phyloP scores from a whole-genome alignment of 2,888 invertebrate species.

The Eumerus sabulonum region DNA sequence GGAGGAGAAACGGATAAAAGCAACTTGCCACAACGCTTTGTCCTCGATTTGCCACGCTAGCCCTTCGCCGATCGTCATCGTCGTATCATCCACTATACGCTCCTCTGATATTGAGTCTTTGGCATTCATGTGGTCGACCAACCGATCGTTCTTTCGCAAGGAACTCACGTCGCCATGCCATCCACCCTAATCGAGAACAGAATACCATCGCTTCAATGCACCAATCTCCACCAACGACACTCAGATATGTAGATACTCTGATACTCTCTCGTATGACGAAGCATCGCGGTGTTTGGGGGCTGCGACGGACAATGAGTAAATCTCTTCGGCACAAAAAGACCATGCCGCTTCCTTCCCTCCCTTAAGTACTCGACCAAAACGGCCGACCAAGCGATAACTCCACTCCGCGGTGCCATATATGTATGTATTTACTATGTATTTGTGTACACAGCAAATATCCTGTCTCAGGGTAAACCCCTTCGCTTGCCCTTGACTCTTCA shows the following conservation, averaged over 20 bases:
- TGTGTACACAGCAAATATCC: constrained; percentile 59
- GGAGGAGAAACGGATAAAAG: too few species aligned
- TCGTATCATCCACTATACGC: constrained; percentile 3
- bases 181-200: constrained; percentile 60
- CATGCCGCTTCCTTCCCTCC: constrained; percentile 40
- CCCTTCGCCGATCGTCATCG: constrained; percentile 38
- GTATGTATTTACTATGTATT: constrained; percentile 41
- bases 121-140: constrained; percentile 38
- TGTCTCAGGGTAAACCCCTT: constrained; percentile 41
- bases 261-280: background rate
- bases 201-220: constrained; percentile 8
- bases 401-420: constrained; percentile 7
- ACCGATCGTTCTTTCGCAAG: constrained; percentile 17
- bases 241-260: too few species aligned
- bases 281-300: constrained; percentile 51
- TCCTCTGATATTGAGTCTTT: background rate
- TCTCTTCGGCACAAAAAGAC: constrained; percentile 37
- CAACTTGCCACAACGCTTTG: constrained; percentile 10
- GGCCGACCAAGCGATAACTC: background rate
- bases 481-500: background rate
- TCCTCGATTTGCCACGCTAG: constrained; percentile 47
- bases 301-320: constrained; percentile 38
- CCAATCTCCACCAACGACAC: constrained; percentile 4
- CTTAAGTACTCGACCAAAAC: constrained; percentile 24
- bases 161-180: constrained; percentile 55